Evolutionary conservation across 1,140 invertebrate species (phyloP).

Genomic region (Drosophila arawakana): DNA sequence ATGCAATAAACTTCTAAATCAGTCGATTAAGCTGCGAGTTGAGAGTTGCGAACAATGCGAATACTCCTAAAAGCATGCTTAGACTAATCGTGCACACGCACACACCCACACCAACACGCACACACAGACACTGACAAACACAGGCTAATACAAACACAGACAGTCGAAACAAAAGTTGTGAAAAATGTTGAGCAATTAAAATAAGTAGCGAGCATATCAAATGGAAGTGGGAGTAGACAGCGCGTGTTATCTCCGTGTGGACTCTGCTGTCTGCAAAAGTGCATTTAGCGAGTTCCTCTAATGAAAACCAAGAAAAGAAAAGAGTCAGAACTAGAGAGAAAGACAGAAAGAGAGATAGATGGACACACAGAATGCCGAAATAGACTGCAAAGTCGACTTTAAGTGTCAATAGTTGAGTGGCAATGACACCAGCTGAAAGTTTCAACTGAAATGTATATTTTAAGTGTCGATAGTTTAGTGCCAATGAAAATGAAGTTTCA

Average conservation of each 20-base stretch:
- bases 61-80: slow-evolving; percentile 61
- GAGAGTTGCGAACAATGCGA: slow-evolving; percentile 52
- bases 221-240: slow-evolving; percentile 24
- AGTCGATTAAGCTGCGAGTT: slow-evolving; percentile 77
- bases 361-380: not conserved
- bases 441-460: no score
- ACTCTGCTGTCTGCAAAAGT: slow-evolving; percentile 64
- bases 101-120: not conserved
- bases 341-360: not conserved
- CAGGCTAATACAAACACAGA: slow-evolving; percentile 1
- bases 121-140: not conserved
- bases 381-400: slow-evolving; percentile 7
- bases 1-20: slow-evolving; percentile 82
- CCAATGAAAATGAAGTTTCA: not conserved
- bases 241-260: slow-evolving; percentile 42
- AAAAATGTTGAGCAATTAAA: slow-evolving; percentile 81
- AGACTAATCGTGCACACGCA: slow-evolving; percentile 12
- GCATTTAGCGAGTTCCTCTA: slow-evolving; percentile 17
- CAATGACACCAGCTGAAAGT: slow-evolving; percentile 12
- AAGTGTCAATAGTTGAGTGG: not conserved
- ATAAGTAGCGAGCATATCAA: slow-evolving; percentile 61
- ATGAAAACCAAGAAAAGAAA: slow-evolving; percentile 27
- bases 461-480: no score
- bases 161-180: slow-evolving; percentile 60
- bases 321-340: not conserved